Base-by-base conservation (phyloP, 1,140 invertebrate genomes). In the Branchinecta lynchi region DNA sequence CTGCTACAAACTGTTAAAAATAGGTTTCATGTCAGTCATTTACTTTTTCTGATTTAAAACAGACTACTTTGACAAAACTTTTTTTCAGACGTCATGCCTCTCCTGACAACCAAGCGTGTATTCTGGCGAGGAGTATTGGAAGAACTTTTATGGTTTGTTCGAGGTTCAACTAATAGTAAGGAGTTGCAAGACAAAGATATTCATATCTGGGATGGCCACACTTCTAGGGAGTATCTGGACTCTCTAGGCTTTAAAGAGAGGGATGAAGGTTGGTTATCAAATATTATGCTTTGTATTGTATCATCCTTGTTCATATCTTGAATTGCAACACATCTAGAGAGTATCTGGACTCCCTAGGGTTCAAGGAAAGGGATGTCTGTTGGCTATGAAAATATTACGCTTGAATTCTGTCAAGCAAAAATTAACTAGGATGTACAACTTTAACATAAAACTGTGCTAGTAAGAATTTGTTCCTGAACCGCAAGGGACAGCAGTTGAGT, bases 191-290 rank as follows among this genome's bases (percentile, higher is more conserved):
- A 86, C 3, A 93, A 94, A 78, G 85, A 85, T 66, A 86, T 99
- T n/a, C 87, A 90, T 74, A 99, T 99, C 76, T 99, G 97, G 97
- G 93, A 99, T 83, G 89, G 86, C 0, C 99, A 99, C 79, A 95
- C 93, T 72, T 92, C 90, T 0, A 82, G 92, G 71, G 82, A 86
- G 73, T 99, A 92, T 79, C 81, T 99, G 9, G 92, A 98, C 78
- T 87, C 84, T n/a, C 79, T 86, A 65, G 95, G 94, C 32, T 88
- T 98, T 71, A 84, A 76, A 3, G 85, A 96, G 65, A 81, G 94
- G 70, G 87, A 92, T 78, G 95, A 93, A 82, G 95, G 88, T 84
- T 60, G 17, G 51, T 60, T 60, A 20, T 74, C 65, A 70, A 69
- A 32, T 46, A 69, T 69, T 32, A 68, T 73, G 43, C 66, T 10